Base-by-base conservation (phyloP, 2,113 vertebrate species). In the Porphyrio hochstetteri region DNA sequence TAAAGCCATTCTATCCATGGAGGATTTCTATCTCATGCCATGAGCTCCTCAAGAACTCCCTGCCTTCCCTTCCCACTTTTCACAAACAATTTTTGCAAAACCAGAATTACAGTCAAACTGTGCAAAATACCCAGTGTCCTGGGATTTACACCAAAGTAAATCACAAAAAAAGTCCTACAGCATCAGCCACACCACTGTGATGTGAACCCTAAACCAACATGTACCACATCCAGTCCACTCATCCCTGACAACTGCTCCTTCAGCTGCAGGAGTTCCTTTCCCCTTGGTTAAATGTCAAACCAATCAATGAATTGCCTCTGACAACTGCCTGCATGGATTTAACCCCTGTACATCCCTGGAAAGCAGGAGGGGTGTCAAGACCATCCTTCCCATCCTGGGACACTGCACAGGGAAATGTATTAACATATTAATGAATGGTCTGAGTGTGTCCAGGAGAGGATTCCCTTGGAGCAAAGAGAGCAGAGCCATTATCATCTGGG, bases 371-470 rank as follows among this genome's bases (percentile, higher is more conserved):
- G 10, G 35, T 63, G 7, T 53, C 87, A 93, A 57, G 38, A 42
- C 5, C 35, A 64, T 5, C 25, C 1, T 63, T 53, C 28, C 24
- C 52, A 38, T 46, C 67, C 76, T 44, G 36, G 35, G 25, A 88
- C 56, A 55, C 14, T 0, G 0, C 52, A 55, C 7, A 21, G 19
- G 24, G 33, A 76, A 82, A 60, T 4, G 0, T 4, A 21, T 16
- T 27, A 14, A 35, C 4, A 10, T 4, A 21, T 16, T 27, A 14
- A 35, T 3, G 13, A 53, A 42, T 50, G 33, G 29, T 6, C 28
- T 2, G 42, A 48, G 18, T 10, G 46, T 68, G 74, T 6, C 24
- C 38, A 44, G 75, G 29, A 85, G 57, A 79, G 2, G 9, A 92
- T 83, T 86, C 35, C 55, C 82, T 88, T 0, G 0, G 61, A 94